phyloP scores from a whole-genome alignment of 1,140 invertebrate species.

The Forficula auricularia region DNA sequence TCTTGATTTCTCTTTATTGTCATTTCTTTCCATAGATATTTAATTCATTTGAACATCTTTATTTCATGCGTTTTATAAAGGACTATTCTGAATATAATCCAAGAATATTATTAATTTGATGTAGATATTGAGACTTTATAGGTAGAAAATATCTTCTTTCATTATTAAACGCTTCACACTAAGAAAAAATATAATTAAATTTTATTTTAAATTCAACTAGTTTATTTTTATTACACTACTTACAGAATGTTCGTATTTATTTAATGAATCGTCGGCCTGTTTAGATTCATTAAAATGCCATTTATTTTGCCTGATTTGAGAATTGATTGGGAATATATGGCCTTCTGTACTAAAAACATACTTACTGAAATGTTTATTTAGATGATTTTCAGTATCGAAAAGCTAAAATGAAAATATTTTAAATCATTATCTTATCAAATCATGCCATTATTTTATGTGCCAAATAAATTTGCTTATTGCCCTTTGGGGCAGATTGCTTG shows the following conservation, averaged over 20 bases:
- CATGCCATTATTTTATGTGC: neutral
- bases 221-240: conserved; percentile 3
- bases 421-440: conserved; percentile 1
- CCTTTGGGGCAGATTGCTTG: no score
- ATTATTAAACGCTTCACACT: conserved; percentile 32
- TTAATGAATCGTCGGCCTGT: neutral
- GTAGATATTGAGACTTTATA: conserved; percentile 31
- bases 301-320: conserved; percentile 25
- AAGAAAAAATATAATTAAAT: conserved; percentile 16
- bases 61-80: no score
- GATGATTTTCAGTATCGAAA: conserved; percentile 46
- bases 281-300: conserved; percentile 14
- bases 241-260: neutral
- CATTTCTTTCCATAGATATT: no score
- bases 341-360: conserved; percentile 53
- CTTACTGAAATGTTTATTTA: conserved; percentile 36
- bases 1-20: no score
- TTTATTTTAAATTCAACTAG: neutral
- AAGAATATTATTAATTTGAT: conserved; percentile 29
- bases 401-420: conserved; percentile 29
- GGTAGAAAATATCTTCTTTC: conserved; percentile 33
- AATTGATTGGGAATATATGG: conserved; percentile 40
- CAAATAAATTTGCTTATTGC: no score
- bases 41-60: no score
- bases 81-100: conserved; percentile 21